Conservation (phyloP, 1,140 invertebrate genomes). For the Dinothrombium tinctorium region DNA sequence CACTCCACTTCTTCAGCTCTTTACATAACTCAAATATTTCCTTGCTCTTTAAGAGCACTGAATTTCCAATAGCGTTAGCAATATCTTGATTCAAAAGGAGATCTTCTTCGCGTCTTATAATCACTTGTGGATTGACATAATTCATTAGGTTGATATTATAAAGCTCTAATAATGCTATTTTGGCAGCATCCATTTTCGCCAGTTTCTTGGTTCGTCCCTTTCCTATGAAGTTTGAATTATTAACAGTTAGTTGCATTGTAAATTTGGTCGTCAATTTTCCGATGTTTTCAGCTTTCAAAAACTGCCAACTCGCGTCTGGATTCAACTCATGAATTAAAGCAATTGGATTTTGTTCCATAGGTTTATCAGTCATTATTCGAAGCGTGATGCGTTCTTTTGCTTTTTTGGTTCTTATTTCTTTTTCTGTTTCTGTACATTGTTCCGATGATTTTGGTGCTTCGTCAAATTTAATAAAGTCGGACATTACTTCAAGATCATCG, state of each 20-base stretch:
- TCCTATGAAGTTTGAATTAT: conserved; percentile 49
- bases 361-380: conserved; percentile 1
- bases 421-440: no score
- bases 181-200: conserved; percentile 61
- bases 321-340: conserved; percentile 66
- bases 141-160: conserved; percentile 20
- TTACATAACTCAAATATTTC: conserved; percentile 19
- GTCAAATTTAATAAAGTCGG: no score
- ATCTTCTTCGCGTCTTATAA: conserved; percentile 15
- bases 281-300: conserved; percentile 43
- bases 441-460: no score
- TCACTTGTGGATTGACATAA: neutral
- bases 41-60: conserved; percentile 4
- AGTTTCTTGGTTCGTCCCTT: conserved; percentile 60
- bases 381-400: neutral
- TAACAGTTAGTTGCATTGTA: conserved; percentile 49
- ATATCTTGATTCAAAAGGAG: conserved; percentile 17
- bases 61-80: conserved; percentile 17
- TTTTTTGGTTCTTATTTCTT: conserved; percentile 26
- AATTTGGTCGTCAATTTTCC: conserved; percentile 41
- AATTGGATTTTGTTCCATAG: conserved; percentile 37
- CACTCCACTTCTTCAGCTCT: conserved; percentile 23
- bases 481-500: no score
- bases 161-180: conserved; percentile 46
- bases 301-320: conserved; percentile 37